A percentile compares a stretch with the other conserved stretches of the same genome.
Conservation (phyloP, 2,797 vertebrate genomes). For the Vespertilio murinus region DNA sequence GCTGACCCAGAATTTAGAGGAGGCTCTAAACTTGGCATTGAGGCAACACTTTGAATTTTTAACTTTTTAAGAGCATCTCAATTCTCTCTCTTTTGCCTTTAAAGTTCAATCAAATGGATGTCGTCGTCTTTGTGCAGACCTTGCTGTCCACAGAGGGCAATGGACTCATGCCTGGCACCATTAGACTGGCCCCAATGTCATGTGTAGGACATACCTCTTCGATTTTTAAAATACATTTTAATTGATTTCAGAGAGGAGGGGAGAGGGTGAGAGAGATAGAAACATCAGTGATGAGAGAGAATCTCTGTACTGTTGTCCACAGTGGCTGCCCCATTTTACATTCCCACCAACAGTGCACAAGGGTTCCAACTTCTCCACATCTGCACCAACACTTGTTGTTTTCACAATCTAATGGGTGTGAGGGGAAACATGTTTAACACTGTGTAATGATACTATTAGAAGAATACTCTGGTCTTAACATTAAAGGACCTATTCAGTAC, state of each 20-base stretch:
- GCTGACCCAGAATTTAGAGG: neutral
- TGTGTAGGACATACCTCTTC: neutral
- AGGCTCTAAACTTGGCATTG: neutral
- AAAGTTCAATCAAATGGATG: neutral
- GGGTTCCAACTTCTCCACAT: neutral
- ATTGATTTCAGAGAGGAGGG: no score
- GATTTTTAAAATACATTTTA: neutral
- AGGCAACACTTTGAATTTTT: neutral
- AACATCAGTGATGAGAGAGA: no score
- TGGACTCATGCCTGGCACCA: neutral
- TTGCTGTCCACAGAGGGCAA: neutral
- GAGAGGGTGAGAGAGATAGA: no score
- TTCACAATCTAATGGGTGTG: neutral
- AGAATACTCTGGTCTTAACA: neutral
- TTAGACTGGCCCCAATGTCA: neutral
- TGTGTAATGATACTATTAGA: neutral
- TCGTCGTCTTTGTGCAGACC: neutral
- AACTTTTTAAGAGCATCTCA: neutral
- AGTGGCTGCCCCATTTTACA: neutral
- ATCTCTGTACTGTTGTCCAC: neutral
- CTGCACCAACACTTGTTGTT: neutral
- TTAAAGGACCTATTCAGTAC: neutral
- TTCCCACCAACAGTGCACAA: neutral
- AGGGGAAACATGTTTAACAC: neutral
- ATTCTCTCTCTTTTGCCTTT: neutral